phyloP scores from a whole-genome alignment of 1,140 invertebrate species.

The Hyles euphorbiae region DNA sequence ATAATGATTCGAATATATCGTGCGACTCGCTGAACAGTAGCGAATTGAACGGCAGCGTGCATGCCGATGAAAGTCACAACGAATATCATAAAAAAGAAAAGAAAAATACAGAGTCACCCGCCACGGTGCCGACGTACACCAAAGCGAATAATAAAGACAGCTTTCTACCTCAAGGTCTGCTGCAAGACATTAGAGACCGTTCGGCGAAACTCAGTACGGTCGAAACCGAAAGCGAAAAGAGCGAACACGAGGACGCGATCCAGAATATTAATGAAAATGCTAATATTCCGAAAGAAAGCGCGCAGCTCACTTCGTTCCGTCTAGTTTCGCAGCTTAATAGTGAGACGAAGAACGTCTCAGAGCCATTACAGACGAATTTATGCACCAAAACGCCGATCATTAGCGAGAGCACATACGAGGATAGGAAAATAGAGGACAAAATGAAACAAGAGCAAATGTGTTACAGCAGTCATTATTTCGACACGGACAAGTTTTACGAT shows the following conservation, averaged over 20 bases:
- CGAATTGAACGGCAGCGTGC: constrained; percentile 75
- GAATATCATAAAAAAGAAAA: constrained; percentile 67
- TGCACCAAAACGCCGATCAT: constrained; percentile 71
- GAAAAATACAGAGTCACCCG: constrained; percentile 47
- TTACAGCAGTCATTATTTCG: constrained; percentile 77
- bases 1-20: constrained; percentile 83
- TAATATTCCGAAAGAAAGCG: constrained; percentile 66
- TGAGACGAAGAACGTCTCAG: constrained; percentile 53
- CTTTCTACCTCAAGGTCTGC: constrained; percentile 76
- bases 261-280: constrained; percentile 65
- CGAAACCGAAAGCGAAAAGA: constrained; percentile 60
- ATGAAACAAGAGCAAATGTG: constrained; percentile 73
- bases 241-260: constrained; percentile 46
- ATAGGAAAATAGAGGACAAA: constrained; percentile 75
- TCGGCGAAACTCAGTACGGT: constrained; percentile 68
- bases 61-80: constrained; percentile 65
- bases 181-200: constrained; percentile 79
- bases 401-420: constrained; percentile 82
- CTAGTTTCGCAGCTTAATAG: constrained; percentile 70
- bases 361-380: constrained; percentile 43
- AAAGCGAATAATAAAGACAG: constrained; percentile 63
- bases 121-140: constrained; percentile 36
- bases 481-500: constrained; percentile 86
- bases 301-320: constrained; percentile 70
- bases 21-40: constrained; percentile 83